Conservation (phyloP, 2,888 invertebrate genomes). For the Dicyrtomina minuta region DNA sequence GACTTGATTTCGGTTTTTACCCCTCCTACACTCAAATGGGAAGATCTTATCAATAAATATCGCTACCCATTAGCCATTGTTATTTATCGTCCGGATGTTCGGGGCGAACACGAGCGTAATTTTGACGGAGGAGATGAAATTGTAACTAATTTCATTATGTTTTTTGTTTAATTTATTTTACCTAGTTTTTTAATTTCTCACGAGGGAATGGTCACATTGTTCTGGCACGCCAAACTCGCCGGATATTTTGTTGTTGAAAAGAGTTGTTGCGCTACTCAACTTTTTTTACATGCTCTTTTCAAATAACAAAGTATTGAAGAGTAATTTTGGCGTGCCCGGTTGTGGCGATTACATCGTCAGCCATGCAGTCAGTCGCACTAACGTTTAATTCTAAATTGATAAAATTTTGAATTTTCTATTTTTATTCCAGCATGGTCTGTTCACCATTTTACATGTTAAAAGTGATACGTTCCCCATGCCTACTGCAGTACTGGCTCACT, state of each 20-base stretch:
- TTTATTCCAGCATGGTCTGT: conserved; percentile 70
- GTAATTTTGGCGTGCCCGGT: no score
- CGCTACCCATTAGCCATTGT: conserved; percentile 41
- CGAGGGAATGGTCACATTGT: no score
- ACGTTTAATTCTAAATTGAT: no score
- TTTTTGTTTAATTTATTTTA: not conserved
- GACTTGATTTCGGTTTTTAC: conserved; percentile 18
- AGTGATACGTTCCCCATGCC: conserved; percentile 77
- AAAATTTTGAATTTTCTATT: no score
- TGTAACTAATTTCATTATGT: conserved; percentile 9
- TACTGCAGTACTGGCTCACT: conserved; percentile 80
- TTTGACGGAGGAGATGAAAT: conserved; percentile 26
- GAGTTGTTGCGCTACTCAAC: no score
- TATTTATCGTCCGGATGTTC: conserved; percentile 19
- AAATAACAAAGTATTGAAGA: no score
- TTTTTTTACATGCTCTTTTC: no score
- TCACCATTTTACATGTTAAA: conserved; percentile 79
- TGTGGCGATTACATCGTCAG: no score
- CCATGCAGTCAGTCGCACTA: no score
- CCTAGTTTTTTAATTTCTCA: not conserved
- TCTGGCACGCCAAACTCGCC: no score
- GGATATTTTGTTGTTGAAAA: no score
- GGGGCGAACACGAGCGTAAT: not conserved
- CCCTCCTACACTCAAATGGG: conserved; percentile 31
- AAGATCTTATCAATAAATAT: conserved; percentile 35